Conservation (phyloP, 2,888 invertebrate genomes). For the Nomada hirtipes region DNA sequence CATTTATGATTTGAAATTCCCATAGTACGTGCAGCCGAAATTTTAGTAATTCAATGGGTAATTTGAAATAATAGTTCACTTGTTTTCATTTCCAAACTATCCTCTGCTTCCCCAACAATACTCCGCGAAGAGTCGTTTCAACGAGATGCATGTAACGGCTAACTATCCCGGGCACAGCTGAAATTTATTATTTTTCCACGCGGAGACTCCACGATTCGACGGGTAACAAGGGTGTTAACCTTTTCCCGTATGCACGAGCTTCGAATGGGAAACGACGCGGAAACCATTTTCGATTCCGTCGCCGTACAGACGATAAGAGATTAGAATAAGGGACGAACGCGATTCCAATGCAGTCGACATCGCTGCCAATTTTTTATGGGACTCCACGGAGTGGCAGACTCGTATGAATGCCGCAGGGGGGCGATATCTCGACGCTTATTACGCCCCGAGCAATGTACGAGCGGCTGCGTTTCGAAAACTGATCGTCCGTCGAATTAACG, state of each 20-base stretch:
- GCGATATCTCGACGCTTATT: background rate
- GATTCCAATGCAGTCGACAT: constrained; percentile 53
- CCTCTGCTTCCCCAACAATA: too few relatives aligned
- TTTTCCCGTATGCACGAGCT: constrained; percentile 35
- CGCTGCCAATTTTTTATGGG: constrained; percentile 35
- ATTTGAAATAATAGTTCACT: too few relatives aligned
- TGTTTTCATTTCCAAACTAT: too few relatives aligned
- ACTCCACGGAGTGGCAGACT: background rate
- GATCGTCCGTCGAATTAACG: constrained; percentile 39
- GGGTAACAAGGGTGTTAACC: constrained; percentile 39
- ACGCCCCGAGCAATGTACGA: background rate
- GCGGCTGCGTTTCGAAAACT: constrained; percentile 23
- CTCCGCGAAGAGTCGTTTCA: background rate
- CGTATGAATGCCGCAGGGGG: background rate
- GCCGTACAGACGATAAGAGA: constrained; percentile 45
- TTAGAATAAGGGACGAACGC: constrained; percentile 53
- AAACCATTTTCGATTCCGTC: constrained; percentile 52
- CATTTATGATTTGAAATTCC: too few relatives aligned
- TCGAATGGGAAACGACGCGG: constrained; percentile 33
- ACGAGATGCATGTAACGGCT: background rate
- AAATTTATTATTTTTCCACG: constrained; percentile 31
- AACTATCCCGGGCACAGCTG: constrained; percentile 2
- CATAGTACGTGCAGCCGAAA: too few relatives aligned
- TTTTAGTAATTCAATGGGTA: too few relatives aligned
- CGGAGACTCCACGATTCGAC: background rate